Evolutionary conservation across 1,140 invertebrate genomes (phyloP).

Genomic region (Cyclargus thomasi): DNA sequence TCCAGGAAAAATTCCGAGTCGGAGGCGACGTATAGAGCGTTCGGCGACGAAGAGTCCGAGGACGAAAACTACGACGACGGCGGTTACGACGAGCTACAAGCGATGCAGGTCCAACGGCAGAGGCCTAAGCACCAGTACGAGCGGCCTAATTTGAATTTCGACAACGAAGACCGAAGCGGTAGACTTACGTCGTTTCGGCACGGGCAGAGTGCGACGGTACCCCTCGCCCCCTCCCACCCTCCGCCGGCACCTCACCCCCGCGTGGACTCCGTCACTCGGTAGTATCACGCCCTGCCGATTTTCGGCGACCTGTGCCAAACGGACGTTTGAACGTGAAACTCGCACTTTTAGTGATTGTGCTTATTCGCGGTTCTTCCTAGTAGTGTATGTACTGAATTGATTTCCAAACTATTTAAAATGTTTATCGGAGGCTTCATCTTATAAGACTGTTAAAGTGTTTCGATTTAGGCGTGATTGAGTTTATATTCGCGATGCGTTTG

Average conservation of each 20-base stretch:
- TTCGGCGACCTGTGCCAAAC: conserved; percentile 74
- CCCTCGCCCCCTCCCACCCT: conserved; percentile 45
- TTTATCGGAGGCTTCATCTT: conserved; percentile 23
- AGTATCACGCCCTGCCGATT: conserved; percentile 70
- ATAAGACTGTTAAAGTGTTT: conserved; percentile 12
- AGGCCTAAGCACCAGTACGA: conserved; percentile 65
- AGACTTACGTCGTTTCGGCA: conserved; percentile 63
- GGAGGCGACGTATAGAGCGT: conserved; percentile 63
- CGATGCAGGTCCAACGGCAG: conserved; percentile 57
- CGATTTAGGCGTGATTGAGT: conserved; percentile 8
- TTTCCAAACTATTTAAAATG: conserved; percentile 30
- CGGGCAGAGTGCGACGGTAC: conserved; percentile 42
- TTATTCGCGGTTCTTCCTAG: conserved; percentile 57
- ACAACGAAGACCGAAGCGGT: conserved; percentile 52
- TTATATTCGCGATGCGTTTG: conserved; percentile 31
- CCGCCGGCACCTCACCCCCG: conserved; percentile 56
- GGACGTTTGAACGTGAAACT: conserved; percentile 57
- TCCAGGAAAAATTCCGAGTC: conserved; percentile 66
- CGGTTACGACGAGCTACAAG: conserved; percentile 62
- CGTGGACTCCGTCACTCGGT: conserved; percentile 64
- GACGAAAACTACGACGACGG: conserved; percentile 65
- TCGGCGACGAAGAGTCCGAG: conserved; percentile 62
- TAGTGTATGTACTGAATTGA: conserved; percentile 29
- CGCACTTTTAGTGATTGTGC: conserved; percentile 43
- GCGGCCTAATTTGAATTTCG: conserved; percentile 55